A percentile compares a stretch with the other conserved stretches of the same genome.
These are phyloP conservation scores for Falco berigora DNA, from an alignment of 2,797 vertebrate species.

Conservation along the genomic window DNA sequence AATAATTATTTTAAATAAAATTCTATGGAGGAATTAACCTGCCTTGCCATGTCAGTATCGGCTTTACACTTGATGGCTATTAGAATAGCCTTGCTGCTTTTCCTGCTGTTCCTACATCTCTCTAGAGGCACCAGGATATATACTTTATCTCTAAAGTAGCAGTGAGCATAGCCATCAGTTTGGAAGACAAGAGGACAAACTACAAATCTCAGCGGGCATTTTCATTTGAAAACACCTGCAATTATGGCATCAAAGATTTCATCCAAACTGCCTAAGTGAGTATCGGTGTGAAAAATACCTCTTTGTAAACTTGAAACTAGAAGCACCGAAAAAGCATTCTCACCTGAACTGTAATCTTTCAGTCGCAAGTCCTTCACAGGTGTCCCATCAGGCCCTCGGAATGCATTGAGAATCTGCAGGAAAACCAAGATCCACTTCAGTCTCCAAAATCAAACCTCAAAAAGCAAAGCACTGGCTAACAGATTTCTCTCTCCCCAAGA, in stretches of 20 bases:
- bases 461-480: not conserved
- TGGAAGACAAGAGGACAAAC: not conserved
- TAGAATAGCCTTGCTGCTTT: not conserved
- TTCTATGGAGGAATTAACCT: not conserved
- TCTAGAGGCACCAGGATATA: not conserved
- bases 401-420: constrained; percentile 74
- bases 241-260: not conserved
- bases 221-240: not conserved
- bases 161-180: not conserved
- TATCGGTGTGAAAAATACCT: not conserved
- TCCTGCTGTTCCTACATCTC: not conserved
- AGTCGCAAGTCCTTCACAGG: constrained; percentile 74
- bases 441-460: not conserved
- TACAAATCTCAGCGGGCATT: not conserved
- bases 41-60: not conserved
- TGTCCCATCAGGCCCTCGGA: constrained; percentile 69
- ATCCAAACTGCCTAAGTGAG: not conserved
- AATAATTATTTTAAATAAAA: not conserved
- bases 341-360: constrained; percentile 78
- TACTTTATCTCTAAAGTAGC: not conserved
- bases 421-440: constrained; percentile 20
- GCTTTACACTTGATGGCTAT: not conserved
- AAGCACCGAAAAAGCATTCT: constrained; percentile 43
- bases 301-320: not conserved
- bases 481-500: not conserved